phyloP scores from a whole-genome alignment of 2,888 invertebrate genomes.

The Hesperia comma region DNA sequence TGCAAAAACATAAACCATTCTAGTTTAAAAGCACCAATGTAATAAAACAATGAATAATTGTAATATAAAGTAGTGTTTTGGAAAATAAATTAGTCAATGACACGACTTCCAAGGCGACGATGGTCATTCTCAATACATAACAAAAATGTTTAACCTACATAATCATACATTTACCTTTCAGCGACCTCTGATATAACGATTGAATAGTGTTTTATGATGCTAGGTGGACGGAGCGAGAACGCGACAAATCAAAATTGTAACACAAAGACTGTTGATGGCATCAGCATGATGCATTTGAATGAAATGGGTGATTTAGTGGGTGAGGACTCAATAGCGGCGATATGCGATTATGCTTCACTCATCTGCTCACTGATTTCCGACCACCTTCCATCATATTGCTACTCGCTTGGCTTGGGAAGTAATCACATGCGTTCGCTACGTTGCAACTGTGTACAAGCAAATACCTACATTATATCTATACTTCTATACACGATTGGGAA shows the following conservation, averaged over 20 bases:
- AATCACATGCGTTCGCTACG: conserved; percentile 23
- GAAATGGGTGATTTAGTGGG: conserved; percentile 80
- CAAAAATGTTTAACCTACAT: conserved; percentile 19
- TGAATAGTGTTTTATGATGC: conserved; percentile 57
- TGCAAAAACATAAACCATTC: too few species aligned
- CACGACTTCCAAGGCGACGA: conserved; percentile 1
- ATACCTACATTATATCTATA: too few species aligned
- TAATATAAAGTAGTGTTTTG: background rate
- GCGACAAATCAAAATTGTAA: conserved; percentile 57
- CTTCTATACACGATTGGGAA: background rate
- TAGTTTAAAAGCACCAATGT: too few species aligned
- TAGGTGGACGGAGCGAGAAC: conserved; percentile 81
- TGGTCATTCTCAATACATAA: background rate
- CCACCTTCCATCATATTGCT: conserved; percentile 73
- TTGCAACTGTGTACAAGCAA: background rate
- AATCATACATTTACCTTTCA: conserved; percentile 36
- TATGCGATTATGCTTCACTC: conserved; percentile 56
- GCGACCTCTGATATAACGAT: conserved; percentile 19
- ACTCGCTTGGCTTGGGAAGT: conserved; percentile 45
- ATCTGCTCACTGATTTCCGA: conserved; percentile 72
- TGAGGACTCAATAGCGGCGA: conserved; percentile 59
- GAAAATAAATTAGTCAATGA: background rate
- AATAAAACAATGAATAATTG: too few species aligned
- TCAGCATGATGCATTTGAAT: conserved; percentile 74
- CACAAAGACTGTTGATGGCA: conserved; percentile 63